Base-by-base conservation (phyloP, 2,888 invertebrate genomes). In the Tenthredo livida region DNA sequence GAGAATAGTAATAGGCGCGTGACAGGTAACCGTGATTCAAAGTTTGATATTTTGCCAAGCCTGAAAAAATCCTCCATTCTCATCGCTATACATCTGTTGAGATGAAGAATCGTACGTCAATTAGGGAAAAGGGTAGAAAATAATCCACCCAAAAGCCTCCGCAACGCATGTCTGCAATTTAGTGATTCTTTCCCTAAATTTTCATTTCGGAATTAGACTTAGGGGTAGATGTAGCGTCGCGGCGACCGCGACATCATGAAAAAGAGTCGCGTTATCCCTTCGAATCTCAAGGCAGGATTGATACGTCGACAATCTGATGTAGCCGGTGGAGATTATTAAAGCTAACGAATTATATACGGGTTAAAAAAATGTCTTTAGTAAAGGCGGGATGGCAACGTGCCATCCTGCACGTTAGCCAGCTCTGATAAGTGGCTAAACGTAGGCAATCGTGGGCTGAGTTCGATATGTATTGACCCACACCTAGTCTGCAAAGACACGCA, bases 321-420 rank as follows among this genome's bases (percentile, higher is more conserved):
- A 33, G 29, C 12, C 47, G 47, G n/a, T 10, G 29, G 54, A 17
- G 77, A 29, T 77, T 47, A 77, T 47, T 77, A 54, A 33, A 10
- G 50, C 29, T 29, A 54, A 77, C 25, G 17, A 29, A 54, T 50
- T 15, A 61, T 61, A 83, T 70, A 50, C 65, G 47, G 33, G 29
- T n/a, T 33, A 40, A n/a, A 47, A 70, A 83, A 83, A 83, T 50
- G 67, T 67, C 67, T 83, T 70, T 17, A 43, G 47, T 83, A 67
- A 83, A 67, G 83, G 9, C 65, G 25, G 37, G 83, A 70, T 67
- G 83, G 83, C 43, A 83, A 89, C 90, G 91, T 91, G 91, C 88
- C 87, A 88, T 89, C 86, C 89, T 87, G 90, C 91, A 89, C 90
- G 91, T 90, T 89, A 88, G 84, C 89, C 89, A 85, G 77, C 77